Percentiles rank a stretch among this genome's conserved stretches.
phyloP scores from a whole-genome alignment of 2,888 invertebrate genomes.

The Malacosoma neustria region DNA sequence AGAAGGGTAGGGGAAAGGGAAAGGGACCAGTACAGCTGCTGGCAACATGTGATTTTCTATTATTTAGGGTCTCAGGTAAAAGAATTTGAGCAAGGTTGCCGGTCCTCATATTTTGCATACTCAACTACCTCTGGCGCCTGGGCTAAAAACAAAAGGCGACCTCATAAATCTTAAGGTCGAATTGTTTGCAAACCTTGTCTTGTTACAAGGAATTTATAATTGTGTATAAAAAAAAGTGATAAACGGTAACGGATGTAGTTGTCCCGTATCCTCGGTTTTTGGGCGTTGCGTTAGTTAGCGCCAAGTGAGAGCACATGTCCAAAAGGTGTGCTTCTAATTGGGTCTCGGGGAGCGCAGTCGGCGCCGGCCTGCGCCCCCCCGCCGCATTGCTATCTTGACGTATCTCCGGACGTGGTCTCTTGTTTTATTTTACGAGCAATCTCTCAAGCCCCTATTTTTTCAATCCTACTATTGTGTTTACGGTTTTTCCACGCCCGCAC shows the following conservation, averaged over 20 bases:
- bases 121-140: no score
- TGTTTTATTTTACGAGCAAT: constrained; percentile 72
- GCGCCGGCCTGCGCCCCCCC: constrained; percentile 53
- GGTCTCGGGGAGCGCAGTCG: constrained; percentile 51
- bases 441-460: constrained; percentile 56
- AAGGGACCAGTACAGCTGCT: no score
- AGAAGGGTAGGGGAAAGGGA: no score
- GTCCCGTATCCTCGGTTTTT: constrained; percentile 48
- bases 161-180: constrained; percentile 1
- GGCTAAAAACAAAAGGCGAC: no score
- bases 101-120: no score
- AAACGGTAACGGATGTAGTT: constrained; percentile 58
- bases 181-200: neutral
- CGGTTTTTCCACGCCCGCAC: constrained; percentile 44
- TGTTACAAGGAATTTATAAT: constrained; percentile 11
- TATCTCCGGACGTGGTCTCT: constrained; percentile 69
- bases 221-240: constrained; percentile 43
- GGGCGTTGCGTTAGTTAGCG: constrained; percentile 49
- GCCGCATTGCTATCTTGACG: constrained; percentile 69
- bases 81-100: no score
- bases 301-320: constrained; percentile 66
- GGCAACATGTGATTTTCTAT: no score
- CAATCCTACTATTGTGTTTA: constrained; percentile 54
- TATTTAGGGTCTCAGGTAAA: no score
- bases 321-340: constrained; percentile 75